Conservation (phyloP, 2,113 vertebrate genomes). For the Pyxicephalus adspersus region DNA sequence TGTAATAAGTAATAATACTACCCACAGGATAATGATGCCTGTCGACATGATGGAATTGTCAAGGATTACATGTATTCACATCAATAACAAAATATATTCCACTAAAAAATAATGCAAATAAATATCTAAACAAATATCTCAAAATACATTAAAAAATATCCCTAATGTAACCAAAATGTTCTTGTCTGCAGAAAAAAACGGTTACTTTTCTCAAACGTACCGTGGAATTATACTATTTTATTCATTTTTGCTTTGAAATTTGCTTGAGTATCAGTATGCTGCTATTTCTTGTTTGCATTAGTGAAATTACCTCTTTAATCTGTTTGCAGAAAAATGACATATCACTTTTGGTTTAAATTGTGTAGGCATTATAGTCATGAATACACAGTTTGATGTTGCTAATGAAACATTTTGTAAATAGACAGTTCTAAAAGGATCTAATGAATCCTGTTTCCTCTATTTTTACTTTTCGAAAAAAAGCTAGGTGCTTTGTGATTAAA, state of each 20-base stretch:
- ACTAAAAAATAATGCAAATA: too few relatives aligned
- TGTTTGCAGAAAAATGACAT: background rate
- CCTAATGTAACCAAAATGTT: too few relatives aligned
- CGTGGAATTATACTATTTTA: too few relatives aligned
- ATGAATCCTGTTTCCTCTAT: background rate
- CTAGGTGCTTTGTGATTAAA: background rate
- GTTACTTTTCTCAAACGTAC: too few relatives aligned
- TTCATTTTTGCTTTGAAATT: background rate
- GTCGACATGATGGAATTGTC: too few relatives aligned
- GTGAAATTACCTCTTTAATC: conserved; percentile 10
- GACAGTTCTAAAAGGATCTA: conserved; percentile 14
- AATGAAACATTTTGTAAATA: conserved; percentile 29
- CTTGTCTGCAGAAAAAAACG: too few relatives aligned
- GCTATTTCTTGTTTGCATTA: background rate
- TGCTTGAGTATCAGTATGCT: background rate
- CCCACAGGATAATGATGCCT: too few relatives aligned
- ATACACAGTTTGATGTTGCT: conserved; percentile 25
- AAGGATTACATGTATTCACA: too few relatives aligned
- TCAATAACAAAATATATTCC: too few relatives aligned
- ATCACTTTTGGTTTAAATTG: background rate
- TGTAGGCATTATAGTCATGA: conserved; percentile 8
- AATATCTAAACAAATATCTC: too few relatives aligned
- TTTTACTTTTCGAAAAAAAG: conserved; percentile 5
- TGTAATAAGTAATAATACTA: too few relatives aligned
- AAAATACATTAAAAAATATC: too few relatives aligned